phyloP scores from a whole-genome alignment of 1,140 invertebrate species.

The Scylla paramamosain region DNA sequence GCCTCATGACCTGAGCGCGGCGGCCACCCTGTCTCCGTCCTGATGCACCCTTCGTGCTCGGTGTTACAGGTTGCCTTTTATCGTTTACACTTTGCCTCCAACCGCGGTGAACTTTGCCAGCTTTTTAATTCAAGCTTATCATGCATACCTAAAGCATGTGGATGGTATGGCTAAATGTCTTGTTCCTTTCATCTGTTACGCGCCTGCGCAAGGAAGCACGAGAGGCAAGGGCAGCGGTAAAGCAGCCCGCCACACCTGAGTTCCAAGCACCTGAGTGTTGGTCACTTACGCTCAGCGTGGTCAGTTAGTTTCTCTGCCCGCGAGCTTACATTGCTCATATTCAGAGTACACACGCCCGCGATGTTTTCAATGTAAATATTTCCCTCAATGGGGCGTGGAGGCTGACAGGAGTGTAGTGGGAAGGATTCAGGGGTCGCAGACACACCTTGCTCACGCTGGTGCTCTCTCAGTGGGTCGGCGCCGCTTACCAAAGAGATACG shows the following conservation, averaged over 20 bases:
- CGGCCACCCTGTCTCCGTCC: background rate
- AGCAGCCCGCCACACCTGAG: background rate
- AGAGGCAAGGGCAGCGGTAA: constrained; percentile 7
- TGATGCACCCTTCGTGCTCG: background rate
- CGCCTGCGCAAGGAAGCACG: background rate
- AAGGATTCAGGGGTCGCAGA: background rate
- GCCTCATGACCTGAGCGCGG: background rate
- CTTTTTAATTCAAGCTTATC: too few species aligned
- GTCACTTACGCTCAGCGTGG: background rate
- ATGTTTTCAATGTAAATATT: background rate
- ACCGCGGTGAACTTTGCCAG: too few species aligned
- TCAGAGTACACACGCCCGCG: background rate
- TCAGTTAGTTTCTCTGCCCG: background rate
- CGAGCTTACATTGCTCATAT: background rate
- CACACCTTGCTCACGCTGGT: background rate
- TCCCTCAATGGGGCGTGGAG: background rate
- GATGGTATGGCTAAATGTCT: too few species aligned
- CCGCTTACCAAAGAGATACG: constrained; percentile 12
- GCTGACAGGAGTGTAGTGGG: background rate
- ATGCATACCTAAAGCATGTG: too few species aligned
- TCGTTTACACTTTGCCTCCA: background rate
- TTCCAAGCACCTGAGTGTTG: background rate
- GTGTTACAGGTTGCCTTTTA: background rate
- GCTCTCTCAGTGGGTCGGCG: constrained; percentile 59
- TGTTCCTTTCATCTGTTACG: too few species aligned